Evolutionary conservation across 2,888 invertebrate genomes (phyloP).

Genomic region (Cosmopolites sordidus): DNA sequence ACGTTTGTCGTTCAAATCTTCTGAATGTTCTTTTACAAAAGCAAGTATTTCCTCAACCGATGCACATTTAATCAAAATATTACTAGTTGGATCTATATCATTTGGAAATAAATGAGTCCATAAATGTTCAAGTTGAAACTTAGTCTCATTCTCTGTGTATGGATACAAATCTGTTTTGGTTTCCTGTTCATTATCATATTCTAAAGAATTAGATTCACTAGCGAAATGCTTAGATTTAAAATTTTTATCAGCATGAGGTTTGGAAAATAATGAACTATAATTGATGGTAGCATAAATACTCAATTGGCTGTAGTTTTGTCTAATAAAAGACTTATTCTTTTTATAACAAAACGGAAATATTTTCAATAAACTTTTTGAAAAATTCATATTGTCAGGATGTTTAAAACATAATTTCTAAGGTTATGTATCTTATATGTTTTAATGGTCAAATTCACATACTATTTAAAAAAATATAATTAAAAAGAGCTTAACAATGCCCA

Average conservation of each 20-base stretch:
- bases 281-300: no score
- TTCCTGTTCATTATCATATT: slow-evolving; percentile 13
- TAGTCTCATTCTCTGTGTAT: slow-evolving; percentile 3
- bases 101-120: slow-evolving; percentile 29
- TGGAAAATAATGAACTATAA: no score
- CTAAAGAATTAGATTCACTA: slow-evolving; percentile 4
- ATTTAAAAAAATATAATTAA: no score
- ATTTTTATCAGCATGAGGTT: not conserved
- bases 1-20: slow-evolving; percentile 28
- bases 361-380: slow-evolving; percentile 12
- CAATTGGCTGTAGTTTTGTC: no score
- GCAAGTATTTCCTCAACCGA: slow-evolving; percentile 45
- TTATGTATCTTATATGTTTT: no score
- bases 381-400: slow-evolving; percentile 5
- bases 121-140: slow-evolving; percentile 4
- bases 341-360: slow-evolving; percentile 5
- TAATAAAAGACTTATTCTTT: not conserved
- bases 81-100: slow-evolving; percentile 36
- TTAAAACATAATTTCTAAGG: no score
- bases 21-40: slow-evolving; percentile 37
- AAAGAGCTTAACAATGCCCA: no score
- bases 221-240: slow-evolving; percentile 4
- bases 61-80: slow-evolving; percentile 39
- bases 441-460: no score
- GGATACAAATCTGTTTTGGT: slow-evolving; percentile 21